Conservation (phyloP, 1,140 invertebrate genomes). For the Megalopta genalis region DNA sequence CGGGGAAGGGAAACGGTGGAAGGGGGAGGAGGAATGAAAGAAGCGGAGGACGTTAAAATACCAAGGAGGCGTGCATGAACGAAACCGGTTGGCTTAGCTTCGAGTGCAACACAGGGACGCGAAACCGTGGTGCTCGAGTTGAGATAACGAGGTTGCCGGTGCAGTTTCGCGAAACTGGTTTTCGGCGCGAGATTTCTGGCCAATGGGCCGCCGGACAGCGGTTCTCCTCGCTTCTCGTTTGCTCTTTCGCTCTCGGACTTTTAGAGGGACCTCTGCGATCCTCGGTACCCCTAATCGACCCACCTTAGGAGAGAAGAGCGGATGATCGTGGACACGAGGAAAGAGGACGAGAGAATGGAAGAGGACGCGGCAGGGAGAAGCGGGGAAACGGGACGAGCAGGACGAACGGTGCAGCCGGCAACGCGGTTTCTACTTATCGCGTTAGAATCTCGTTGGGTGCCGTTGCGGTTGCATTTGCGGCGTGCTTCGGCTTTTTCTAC, state of each 20-base stretch:
- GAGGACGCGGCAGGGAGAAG: background rate
- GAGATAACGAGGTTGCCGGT: slow-evolving; percentile 64
- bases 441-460: slow-evolving; percentile 59
- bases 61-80: slow-evolving; percentile 54
- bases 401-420: slow-evolving; percentile 37
- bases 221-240: slow-evolving; percentile 7
- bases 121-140: slow-evolving; percentile 58
- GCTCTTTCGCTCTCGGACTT: background rate
- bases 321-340: background rate
- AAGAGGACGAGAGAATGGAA: background rate
- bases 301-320: background rate
- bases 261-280: background rate
- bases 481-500: slow-evolving; percentile 58
- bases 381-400: no score
- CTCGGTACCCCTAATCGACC: no score
- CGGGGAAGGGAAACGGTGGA: background rate
- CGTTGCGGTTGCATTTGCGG: slow-evolving; percentile 66
- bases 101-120: slow-evolving; percentile 37
- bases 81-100: slow-evolving; percentile 54
- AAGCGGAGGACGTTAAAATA: slow-evolving; percentile 47
- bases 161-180: slow-evolving; percentile 62
- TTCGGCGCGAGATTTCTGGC: slow-evolving; percentile 41
- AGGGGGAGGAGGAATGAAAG: slow-evolving; percentile 4
- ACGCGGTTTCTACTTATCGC: slow-evolving; percentile 55
- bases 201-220: slow-evolving; percentile 32